Evolutionary conservation across 2,113 vertebrate species (phyloP).

Genomic region (Poeciliopsis retropinna): DNA sequence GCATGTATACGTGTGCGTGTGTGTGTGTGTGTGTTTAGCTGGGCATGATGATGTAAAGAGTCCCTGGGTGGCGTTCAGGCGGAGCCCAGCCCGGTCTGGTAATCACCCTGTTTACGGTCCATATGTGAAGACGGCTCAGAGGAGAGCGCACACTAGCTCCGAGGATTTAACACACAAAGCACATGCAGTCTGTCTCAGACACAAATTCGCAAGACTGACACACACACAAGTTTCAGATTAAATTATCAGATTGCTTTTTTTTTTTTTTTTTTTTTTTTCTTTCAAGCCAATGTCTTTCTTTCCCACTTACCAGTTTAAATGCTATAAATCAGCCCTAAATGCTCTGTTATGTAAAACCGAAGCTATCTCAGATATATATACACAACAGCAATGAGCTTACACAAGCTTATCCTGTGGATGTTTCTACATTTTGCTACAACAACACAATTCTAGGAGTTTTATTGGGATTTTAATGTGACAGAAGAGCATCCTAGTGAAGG

Average conservation of each 20-base stretch:
- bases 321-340: background rate
- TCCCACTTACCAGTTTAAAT: background rate
- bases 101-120: conserved; percentile 83
- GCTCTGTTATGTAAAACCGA: background rate
- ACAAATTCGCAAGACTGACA: conserved; percentile 44
- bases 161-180: conserved; percentile 52
- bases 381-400: too few relatives aligned
- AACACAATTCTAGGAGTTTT: too few relatives aligned
- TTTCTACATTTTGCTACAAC: too few relatives aligned
- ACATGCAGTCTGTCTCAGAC: conserved; percentile 30
- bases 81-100: conserved; percentile 77
- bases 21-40: conserved; percentile 73
- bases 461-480: too few relatives aligned
- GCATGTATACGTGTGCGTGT: conserved; percentile 55
- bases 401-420: too few relatives aligned
- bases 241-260: conserved; percentile 45
- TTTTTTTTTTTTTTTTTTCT: background rate
- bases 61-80: conserved; percentile 81
- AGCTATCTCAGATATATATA: background rate
- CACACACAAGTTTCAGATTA: conserved; percentile 43
- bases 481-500: too few relatives aligned
- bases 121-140: conserved; percentile 80
- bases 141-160: conserved; percentile 51
- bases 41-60: conserved; percentile 79
- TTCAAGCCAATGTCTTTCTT: background rate